These are phyloP conservation scores for Antennarius maculatus DNA, from an alignment of 2,797 vertebrate genomes.

Conservation along the genomic window DNA sequence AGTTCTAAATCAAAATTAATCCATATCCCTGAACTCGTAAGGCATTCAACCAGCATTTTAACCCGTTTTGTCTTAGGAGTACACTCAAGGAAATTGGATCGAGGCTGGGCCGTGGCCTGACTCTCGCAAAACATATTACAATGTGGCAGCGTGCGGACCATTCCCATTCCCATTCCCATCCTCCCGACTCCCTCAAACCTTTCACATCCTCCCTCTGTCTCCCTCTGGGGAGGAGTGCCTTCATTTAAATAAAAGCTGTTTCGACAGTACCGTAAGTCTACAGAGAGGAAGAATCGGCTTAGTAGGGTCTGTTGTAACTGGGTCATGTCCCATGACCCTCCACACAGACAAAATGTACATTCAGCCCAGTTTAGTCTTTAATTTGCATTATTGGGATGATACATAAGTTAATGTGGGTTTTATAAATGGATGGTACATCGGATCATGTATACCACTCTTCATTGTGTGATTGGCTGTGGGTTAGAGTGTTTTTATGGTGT, in stretches of 20 bases:
- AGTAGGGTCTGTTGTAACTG: slow-evolving; percentile 29
- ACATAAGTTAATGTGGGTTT: not conserved
- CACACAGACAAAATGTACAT: not conserved
- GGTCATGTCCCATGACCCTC: slow-evolving; percentile 43
- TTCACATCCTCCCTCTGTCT: not conserved
- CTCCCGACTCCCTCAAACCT: not conserved
- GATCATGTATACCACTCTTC: slow-evolving; percentile 4
- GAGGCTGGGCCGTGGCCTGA: not conserved
- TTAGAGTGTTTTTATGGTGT: no score
- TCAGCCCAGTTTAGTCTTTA: not conserved
- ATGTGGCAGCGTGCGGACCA: not conserved
- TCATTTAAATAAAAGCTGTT: slow-evolving; percentile 52
- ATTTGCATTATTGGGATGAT: not conserved
- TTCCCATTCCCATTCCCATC: not conserved
- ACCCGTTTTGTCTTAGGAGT: not conserved
- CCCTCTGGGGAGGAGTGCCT: slow-evolving; percentile 14
- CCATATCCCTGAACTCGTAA: not conserved
- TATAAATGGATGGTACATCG: not conserved
- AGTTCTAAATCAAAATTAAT: not conserved
- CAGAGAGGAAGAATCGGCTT: slow-evolving; percentile 12
- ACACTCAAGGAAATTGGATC: slow-evolving; percentile 30
- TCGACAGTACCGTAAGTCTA: slow-evolving; percentile 11
- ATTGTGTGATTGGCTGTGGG: no score
- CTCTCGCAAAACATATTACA: slow-evolving; percentile 1
- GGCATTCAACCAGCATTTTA: slow-evolving; percentile 15